A percentile compares a stretch with the other conserved stretches of the same genome.
These are phyloP conservation scores for Sarcophaga carnaria DNA, from an alignment of 2,888 invertebrate species.

Conservation along the genomic window DNA sequence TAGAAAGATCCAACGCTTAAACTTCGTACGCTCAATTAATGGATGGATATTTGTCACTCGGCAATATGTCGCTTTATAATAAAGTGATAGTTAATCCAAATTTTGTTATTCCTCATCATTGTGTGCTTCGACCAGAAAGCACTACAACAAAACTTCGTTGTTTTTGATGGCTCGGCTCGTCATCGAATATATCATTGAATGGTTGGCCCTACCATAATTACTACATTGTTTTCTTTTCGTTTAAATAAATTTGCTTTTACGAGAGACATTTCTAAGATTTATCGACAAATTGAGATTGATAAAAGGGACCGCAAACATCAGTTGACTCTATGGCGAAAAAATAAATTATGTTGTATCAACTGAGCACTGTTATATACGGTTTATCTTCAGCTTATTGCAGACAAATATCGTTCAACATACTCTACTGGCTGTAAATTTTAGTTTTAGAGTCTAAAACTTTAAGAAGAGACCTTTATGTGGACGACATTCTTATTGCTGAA, in stretches of 20 bases:
- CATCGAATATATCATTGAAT: too few species aligned
- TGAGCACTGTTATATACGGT: conserved; percentile 12
- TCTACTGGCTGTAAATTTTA: background rate
- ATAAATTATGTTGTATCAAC: background rate
- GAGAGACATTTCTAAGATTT: conserved; percentile 62
- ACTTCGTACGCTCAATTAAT: too few species aligned
- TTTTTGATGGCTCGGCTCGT: too few species aligned
- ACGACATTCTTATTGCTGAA: conserved; percentile 65
- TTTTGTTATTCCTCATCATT: too few species aligned
- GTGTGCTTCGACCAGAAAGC: too few species aligned
- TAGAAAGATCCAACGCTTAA: too few species aligned
- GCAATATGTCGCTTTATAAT: too few species aligned
- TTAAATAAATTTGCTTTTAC: conserved; percentile 45
- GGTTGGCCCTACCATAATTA: too few species aligned
- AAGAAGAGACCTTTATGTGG: conserved; percentile 52
- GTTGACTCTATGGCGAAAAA: background rate
- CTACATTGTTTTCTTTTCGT: too few species aligned
- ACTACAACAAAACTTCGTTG: too few species aligned
- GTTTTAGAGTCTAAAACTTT: background rate
- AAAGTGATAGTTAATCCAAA: too few species aligned
- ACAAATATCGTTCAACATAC: background rate
- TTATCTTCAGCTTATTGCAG: background rate
- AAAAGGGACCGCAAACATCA: conserved; percentile 40
- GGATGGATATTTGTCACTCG: too few species aligned
- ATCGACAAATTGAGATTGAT: conserved; percentile 53